Percentiles rank a stretch among this genome's conserved stretches.
Conservation (phyloP, 2,113 vertebrate genomes). For the Neodon shergylaensis region DNA sequence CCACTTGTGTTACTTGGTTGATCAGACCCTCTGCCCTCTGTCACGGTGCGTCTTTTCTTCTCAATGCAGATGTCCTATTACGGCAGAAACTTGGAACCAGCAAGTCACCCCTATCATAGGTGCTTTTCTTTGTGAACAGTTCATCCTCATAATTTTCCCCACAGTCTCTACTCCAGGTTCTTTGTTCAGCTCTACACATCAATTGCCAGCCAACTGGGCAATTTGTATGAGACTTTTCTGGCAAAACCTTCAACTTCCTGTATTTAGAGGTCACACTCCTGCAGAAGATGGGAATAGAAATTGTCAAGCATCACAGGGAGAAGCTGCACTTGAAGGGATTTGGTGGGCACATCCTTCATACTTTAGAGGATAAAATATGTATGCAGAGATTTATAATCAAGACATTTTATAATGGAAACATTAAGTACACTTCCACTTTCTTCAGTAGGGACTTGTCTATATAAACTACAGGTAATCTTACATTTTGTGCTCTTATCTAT, state of each 20-base stretch:
- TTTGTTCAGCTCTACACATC: background rate
- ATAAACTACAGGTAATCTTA: background rate
- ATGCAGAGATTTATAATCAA: background rate
- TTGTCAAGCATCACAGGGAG: background rate
- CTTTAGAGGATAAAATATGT: background rate
- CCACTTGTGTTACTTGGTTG: background rate
- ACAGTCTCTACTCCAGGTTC: background rate
- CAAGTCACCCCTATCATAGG: background rate
- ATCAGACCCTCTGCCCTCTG: background rate
- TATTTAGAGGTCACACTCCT: background rate
- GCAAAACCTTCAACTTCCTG: background rate
- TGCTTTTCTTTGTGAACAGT: background rate
- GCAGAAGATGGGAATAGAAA: background rate
- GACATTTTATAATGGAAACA: background rate
- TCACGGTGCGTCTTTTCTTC: background rate
- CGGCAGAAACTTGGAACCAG: background rate
- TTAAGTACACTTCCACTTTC: background rate
- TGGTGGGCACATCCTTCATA: background rate
- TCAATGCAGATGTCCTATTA: background rate
- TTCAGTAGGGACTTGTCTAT: background rate
- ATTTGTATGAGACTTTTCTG: background rate
- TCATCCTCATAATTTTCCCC: background rate
- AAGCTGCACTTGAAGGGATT: background rate
- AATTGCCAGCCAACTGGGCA: background rate
- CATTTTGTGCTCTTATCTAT: background rate